Evolutionary conservation across 1,140 invertebrate genomes (phyloP).

Genomic region (Coelopa frigida): DNA sequence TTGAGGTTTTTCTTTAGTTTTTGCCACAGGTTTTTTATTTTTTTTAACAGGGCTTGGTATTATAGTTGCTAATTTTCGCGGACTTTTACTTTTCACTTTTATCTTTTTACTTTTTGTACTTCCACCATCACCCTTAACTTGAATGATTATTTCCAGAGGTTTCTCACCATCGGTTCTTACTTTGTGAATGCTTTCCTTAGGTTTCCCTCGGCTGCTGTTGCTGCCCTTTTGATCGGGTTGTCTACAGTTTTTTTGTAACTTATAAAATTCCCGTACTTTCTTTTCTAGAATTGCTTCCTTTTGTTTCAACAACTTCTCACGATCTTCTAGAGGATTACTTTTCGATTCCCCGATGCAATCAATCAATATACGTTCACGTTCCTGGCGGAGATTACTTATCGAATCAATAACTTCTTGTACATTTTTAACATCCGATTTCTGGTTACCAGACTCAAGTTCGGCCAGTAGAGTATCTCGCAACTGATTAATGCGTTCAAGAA

Average conservation of each 20-base stretch:
- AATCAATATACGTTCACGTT: conserved; percentile 21
- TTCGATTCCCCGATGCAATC: too few species aligned
- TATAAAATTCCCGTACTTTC: conserved; percentile 24
- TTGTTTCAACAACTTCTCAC: conserved; percentile 25
- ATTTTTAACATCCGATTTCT: conserved; percentile 12
- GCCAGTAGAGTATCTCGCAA: conserved; percentile 23
- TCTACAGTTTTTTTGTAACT: conserved; percentile 9
- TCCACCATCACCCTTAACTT: conserved; percentile 26
- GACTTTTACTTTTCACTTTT: conserved; percentile 2
- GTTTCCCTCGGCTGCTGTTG: neutral
- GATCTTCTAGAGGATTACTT: conserved; percentile 19
- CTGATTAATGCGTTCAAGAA: conserved; percentile 29
- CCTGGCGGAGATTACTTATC: conserved; percentile 21
- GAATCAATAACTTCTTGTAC: conserved; percentile 25
- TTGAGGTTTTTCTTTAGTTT: neutral
- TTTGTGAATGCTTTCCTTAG: neutral
- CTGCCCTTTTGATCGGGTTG: neutral
- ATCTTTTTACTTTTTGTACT: conserved; percentile 4
- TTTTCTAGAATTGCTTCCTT: conserved; percentile 33
- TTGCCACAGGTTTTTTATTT: too few species aligned
- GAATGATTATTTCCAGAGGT: conserved; percentile 35
- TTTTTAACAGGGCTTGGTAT: too few species aligned
- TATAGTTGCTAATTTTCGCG: conserved; percentile 3
- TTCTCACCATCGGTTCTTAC: conserved; percentile 15
- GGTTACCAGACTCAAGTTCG: conserved; percentile 21